Percentiles rank a stretch among this genome's conserved stretches.
phyloP scores from a whole-genome alignment of 2,888 invertebrate species.

The Polydrusus pterygomalis region DNA sequence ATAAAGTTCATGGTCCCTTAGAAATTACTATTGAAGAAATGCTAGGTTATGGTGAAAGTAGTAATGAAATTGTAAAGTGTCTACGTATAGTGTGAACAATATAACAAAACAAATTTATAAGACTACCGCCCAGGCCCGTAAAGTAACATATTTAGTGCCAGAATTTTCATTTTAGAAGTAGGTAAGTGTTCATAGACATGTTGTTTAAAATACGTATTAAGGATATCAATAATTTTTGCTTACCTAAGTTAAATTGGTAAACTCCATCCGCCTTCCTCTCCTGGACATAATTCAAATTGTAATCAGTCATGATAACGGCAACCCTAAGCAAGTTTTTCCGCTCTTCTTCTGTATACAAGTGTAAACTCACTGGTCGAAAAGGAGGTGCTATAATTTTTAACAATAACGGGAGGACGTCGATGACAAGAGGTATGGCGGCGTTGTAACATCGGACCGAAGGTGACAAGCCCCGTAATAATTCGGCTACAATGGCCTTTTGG shows the following conservation, averaged over 20 bases:
- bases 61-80: too few species aligned
- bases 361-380: conserved; percentile 81
- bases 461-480: conserved; percentile 80
- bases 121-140: too few species aligned
- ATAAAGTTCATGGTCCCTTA: too few species aligned
- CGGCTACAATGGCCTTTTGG: conserved; percentile 75
- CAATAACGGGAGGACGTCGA: conserved; percentile 84
- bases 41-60: too few species aligned
- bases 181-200: too few species aligned
- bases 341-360: conserved; percentile 85
- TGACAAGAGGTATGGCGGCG: conserved; percentile 72
- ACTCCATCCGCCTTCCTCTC: conserved; percentile 85
- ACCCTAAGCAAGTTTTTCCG: conserved; percentile 81
- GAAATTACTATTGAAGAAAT: too few species aligned
- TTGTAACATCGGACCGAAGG: conserved; percentile 73
- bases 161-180: too few species aligned
- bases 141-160: too few species aligned
- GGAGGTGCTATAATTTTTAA: conserved; percentile 83
- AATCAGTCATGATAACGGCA: conserved; percentile 90
- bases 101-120: too few species aligned
- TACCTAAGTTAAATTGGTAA: conserved; percentile 77
- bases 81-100: too few species aligned
- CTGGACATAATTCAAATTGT: conserved; percentile 90
- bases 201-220: too few species aligned
- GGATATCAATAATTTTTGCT: conserved; percentile 11